Base-by-base conservation (phyloP, 92 coral and sea anemone species). In the Pocillopora grandis region DNA sequence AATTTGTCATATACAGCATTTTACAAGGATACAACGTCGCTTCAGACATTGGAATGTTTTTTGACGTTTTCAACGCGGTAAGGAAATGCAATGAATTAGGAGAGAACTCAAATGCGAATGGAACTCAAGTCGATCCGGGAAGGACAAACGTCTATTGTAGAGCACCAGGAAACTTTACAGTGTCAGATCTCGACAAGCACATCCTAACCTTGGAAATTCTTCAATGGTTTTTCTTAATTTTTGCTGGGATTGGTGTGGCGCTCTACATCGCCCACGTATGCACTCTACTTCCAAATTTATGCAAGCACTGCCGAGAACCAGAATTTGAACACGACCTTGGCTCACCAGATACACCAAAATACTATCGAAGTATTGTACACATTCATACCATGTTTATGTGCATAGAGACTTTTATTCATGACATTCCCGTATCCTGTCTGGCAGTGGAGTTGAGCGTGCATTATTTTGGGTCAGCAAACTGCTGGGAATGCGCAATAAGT, bases 21-120 rank as follows among this genome's bases (percentile, higher is more conserved):
- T 82, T 94, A 10, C 98, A 94, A 79, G 98, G 93, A 37, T 91
- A 92, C 83, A 92, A 92, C 62, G 90, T 94, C 10, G 98, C 93
- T 14, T 84, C 93, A 9, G 94, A 94, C 64, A 74, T 89, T 15
- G 98, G 90, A 2, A 87, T 90, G 58, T 91, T 87, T 19, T 81
- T 91, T 64, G 98, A 94, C 64, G 89, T 94, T 56, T 92, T 92
- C 52, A 61, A 52, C 6, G 90, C 98, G 1, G 87, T 85, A 2
- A 85, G 71, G 66, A 82, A 72, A 3, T 94, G 98, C 71, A 85
- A 83, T 55, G 81, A 82, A 76, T 84, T 86, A 5, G 81, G 62
- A 8, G 76, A 71, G 71, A 76, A 76, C 31, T 79, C 87, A 1
- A 62, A 71, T 48, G 72, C 80, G 2, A 77, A 88, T 35, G 87